Base-by-base conservation (phyloP, 2,113 vertebrate species). In the Lepus americanus region DNA sequence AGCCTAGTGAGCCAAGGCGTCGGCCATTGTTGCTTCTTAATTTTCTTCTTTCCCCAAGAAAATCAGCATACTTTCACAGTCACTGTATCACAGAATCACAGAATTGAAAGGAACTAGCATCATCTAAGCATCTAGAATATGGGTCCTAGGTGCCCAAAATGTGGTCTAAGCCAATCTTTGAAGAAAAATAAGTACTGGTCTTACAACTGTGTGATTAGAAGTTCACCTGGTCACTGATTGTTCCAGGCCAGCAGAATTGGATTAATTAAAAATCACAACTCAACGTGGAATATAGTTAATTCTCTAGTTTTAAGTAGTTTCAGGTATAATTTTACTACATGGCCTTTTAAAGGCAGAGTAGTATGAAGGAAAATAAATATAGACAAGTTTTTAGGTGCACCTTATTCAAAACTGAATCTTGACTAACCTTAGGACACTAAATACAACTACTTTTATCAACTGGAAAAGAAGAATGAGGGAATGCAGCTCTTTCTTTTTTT, bases 271-370 rank as follows among this genome's bases (percentile, higher is more conserved):
- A 92, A 76, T 9, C 67, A 36, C 67, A 92, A 86, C 87, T 94
- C 69, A 91, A 78, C 70, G 64, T 64, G 29, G 88, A 94, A 88
- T 91, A 14, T 84, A 23, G 92, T 79, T 80, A 87, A 44, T 80
- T 92, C 22, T 92, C 59, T 80, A 87, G 80, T 88, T 81, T 81
- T 78, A 92, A 87, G 77, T 79, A 87, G 36, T 44, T 67, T 95
- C 33, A 77, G n/a, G 51, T 84, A 1, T 94, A 90, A 94, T 90
- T 95, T 92, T 80, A 90, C 36, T 66, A 84, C 95, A 82, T 61
- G 61, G 29, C 7, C 36, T 79, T 77, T 89, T 27, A 7, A 96
- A 87, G 22, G 8, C 36, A 89, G 74, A 76, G 10, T 5, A 92
- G 64, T 85, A 64, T 59, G 59, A 82, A 91, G 12, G n/a, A 86